Evolutionary conservation across 2,113 vertebrate species (phyloP), one percentile per base, ranked within the genome.

Genomic region (Clinocottus analis): DNA sequence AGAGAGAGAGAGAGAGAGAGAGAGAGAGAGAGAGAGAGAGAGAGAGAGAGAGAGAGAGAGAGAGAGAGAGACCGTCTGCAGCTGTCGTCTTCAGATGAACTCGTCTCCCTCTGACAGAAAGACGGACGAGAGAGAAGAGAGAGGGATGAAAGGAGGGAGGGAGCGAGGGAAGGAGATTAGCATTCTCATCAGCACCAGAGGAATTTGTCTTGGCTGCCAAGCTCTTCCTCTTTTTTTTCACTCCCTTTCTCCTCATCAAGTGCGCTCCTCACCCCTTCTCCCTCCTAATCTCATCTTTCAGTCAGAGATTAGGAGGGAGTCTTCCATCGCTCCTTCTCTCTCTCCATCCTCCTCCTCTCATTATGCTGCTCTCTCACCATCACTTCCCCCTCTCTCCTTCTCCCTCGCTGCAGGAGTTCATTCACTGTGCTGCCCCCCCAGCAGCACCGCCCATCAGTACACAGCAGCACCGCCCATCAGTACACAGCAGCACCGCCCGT

Each of bases 141-240:
- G 83, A 58, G 76, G 82, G 82, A 77, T 83, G 81, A 86, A 84
- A 86, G 73, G 41, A 68, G 72, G 79, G 59, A 35, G 58, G 68
- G 61, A 35, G 58, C 17, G 58, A 87, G 75, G 58, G 56, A 70
- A 29, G 77, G 75, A 90, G 90, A 95, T 94, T 94, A 94, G 91
- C 90, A 93, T 93, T 94, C 93, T 91, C 91, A 90, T 93, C 92
- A 93, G 89, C 87, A 81, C 86, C 76, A 71, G 83, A 92, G 89
- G 92, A 94, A 94, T 93, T 92, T 89, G 79, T 92, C 92, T 89
- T 77, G 76, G 80, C 80, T 92, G 89, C 85, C 87, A 87, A 88
- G 60, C 56, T 85, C 87, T 73, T 70, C 85, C 88, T 88, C 83
- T 66, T 85, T 79, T 62, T 75, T 81, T 70, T 75, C 59, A 59